A percentile compares a stretch with the other conserved stretches of the same genome.
phyloP scores from a whole-genome alignment of 1,140 invertebrate species.

The Episyrphus balteatus region DNA sequence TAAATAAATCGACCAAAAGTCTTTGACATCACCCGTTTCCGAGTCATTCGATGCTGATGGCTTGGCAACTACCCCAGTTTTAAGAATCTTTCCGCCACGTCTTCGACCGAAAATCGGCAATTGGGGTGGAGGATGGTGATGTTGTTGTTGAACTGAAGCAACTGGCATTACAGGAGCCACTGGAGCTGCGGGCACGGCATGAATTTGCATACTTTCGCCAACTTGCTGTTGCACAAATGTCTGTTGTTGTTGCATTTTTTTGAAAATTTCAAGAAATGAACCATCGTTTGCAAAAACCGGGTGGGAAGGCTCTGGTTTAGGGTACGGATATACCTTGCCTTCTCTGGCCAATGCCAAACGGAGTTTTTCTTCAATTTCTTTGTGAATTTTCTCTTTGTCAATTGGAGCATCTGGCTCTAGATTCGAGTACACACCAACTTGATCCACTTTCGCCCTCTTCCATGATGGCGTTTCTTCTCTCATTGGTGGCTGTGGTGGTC shows the following conservation, averaged over 20 bases:
- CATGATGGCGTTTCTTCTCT: constrained; percentile 3
- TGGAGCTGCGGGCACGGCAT: constrained; percentile 27
- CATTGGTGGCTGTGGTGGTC: constrained; percentile 1
- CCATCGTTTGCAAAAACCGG: constrained; percentile 70
- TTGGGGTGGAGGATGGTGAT: constrained; percentile 17
- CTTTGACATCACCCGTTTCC: constrained; percentile 58
- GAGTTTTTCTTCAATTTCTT: constrained; percentile 33
- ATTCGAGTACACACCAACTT: constrained; percentile 27
- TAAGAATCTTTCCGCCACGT: constrained; percentile 71
- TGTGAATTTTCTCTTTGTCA: constrained; percentile 33
- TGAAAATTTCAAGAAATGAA: constrained; percentile 80
- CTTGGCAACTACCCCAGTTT: constrained; percentile 83
- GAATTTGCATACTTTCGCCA: constrained; percentile 8
- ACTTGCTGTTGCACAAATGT: background rate
- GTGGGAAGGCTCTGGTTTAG: constrained; percentile 31
- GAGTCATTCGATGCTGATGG: constrained; percentile 50
- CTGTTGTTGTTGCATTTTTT: constrained; percentile 65
- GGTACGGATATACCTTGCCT: constrained; percentile 34
- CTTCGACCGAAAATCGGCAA: constrained; percentile 59
- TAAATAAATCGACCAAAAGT: constrained; percentile 87
- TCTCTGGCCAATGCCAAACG: constrained; percentile 27
- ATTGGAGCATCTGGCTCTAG: constrained; percentile 28
- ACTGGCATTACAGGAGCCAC: constrained; percentile 27
- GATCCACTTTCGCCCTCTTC: constrained; percentile 8
- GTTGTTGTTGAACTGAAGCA: constrained; percentile 25